These are phyloP conservation scores for Seladonia tumulorum DNA, from an alignment of 2,888 invertebrate species.

Conservation along the genomic window DNA sequence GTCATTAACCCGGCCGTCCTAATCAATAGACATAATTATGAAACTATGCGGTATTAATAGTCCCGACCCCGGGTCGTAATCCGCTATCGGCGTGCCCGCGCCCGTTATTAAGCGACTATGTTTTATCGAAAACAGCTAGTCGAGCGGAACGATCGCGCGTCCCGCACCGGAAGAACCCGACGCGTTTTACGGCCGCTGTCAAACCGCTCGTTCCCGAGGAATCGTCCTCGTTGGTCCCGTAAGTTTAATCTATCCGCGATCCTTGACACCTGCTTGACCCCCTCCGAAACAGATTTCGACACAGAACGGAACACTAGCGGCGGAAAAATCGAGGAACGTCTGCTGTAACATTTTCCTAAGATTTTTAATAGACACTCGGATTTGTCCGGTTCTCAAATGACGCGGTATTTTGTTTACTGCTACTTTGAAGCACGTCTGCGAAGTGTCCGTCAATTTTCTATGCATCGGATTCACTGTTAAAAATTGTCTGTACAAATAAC, in stretches of 20 bases:
- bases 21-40: conserved; percentile 75
- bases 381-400: neutral
- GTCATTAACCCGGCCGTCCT: conserved; percentile 68
- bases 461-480: neutral
- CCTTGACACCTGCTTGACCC: neutral
- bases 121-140: conserved; percentile 75
- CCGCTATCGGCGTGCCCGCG: conserved; percentile 64
- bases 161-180: neutral
- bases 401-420: neutral
- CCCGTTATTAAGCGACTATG: conserved; percentile 72
- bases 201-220: neutral
- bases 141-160: conserved; percentile 53
- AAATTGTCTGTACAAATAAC: neutral
- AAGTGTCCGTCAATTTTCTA: neutral
- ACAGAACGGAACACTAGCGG: neutral
- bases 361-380: neutral
- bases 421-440: neutral
- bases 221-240: neutral
- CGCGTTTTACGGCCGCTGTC: conserved; percentile 14
- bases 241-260: neutral
- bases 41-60: conserved; percentile 76
- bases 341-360: neutral
- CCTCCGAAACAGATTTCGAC: neutral
- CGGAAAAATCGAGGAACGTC: neutral
- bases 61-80: conserved; percentile 63